These are phyloP conservation scores for Volucella inanis DNA, from an alignment of 2,888 invertebrate genomes.

Conservation along the genomic window DNA sequence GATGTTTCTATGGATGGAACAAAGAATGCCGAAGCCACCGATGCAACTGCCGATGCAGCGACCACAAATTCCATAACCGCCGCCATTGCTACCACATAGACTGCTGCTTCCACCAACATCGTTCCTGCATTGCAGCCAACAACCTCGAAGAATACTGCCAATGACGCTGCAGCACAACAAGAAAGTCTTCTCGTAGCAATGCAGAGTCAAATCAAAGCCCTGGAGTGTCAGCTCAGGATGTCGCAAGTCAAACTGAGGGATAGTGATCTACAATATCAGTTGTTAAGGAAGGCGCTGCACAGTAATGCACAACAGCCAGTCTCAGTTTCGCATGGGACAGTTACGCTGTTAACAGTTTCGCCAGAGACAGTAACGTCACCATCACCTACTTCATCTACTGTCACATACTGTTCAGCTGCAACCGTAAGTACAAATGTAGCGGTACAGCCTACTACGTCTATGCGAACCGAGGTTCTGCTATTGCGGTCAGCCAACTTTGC, in stretches of 20 bases:
- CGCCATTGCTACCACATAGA: no score
- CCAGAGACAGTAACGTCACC: neutral
- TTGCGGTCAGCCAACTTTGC: neutral
- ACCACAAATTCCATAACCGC: neutral
- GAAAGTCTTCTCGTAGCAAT: neutral
- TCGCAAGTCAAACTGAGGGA: slow-evolving; percentile 4
- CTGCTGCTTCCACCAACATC: no score
- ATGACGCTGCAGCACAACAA: neutral
- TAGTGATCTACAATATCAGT: slow-evolving; percentile 15
- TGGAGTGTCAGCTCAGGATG: slow-evolving; percentile 6
- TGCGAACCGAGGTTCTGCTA: no score
- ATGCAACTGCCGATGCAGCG: neutral
- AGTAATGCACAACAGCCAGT: no score
- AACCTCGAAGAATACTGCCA: neutral
- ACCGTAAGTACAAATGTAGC: neutral
- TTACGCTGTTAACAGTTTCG: neutral
- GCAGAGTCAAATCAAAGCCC: neutral
- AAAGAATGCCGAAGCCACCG: no score
- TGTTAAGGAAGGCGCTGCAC: neutral
- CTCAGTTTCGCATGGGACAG: neutral
- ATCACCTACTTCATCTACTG: no score
- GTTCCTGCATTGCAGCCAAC: neutral
- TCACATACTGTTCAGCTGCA: neutral
- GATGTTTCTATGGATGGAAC: no score
- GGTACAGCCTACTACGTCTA: neutral